Evolutionary conservation across 2,797 vertebrate species (phyloP).

Genomic region (Pseudochromis fuscus): DNA sequence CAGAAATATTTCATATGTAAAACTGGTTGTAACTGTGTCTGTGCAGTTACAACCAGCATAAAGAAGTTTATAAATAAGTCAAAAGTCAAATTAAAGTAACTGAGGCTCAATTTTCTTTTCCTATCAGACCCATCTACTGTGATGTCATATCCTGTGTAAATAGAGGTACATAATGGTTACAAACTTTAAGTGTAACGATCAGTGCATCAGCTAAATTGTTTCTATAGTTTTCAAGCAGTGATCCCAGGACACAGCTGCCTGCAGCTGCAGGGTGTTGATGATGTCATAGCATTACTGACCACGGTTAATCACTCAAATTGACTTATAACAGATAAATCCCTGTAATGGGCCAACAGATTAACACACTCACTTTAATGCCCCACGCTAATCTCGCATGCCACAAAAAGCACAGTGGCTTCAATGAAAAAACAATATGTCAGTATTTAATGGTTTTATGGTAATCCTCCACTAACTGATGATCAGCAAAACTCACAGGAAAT

Average conservation of each 20-base stretch:
- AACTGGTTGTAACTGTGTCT: not conserved
- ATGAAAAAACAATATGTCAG: constrained; percentile 32
- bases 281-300: constrained; percentile 47
- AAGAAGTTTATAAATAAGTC: too few relatives aligned
- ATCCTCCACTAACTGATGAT: constrained; percentile 21
- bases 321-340: constrained; percentile 50
- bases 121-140: too few relatives aligned
- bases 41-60: too few relatives aligned
- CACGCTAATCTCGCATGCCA: constrained; percentile 39
- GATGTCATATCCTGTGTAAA: too few relatives aligned
- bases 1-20: not conserved
- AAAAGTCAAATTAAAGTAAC: too few relatives aligned
- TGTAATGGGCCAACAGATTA: constrained; percentile 63
- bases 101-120: too few relatives aligned
- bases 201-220: not conserved
- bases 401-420: constrained; percentile 35
- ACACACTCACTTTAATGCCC: constrained; percentile 32
- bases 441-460: constrained; percentile 29
- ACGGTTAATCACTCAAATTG: constrained; percentile 53
- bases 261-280: constrained; percentile 18
- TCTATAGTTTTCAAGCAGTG: constrained; percentile 3
- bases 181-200: too few relatives aligned
- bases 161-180: too few relatives aligned
- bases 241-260: constrained; percentile 9
- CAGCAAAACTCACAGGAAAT: not conserved